Conservation (phyloP, 2,888 invertebrate genomes). For the Alitta virens region DNA sequence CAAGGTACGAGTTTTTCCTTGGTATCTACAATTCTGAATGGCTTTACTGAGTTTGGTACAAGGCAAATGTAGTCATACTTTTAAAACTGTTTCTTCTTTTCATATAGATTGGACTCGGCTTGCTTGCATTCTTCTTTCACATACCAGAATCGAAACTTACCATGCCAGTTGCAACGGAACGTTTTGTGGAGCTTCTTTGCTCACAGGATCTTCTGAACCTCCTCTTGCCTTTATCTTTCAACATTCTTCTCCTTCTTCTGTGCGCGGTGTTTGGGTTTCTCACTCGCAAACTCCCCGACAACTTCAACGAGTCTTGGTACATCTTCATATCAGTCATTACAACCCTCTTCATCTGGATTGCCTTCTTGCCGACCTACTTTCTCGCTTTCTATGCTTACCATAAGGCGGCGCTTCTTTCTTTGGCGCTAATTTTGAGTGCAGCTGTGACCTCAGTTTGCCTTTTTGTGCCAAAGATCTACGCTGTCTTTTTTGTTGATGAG, state of each 20-base stretch:
- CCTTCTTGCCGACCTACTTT: constrained; percentile 7
- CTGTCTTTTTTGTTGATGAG: not conserved
- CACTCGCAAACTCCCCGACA: constrained; percentile 11
- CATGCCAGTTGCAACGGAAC: not conserved
- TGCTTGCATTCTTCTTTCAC: not conserved
- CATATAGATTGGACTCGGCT: not conserved
- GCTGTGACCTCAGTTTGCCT: constrained; percentile 1
- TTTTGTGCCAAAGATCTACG: constrained; percentile 7
- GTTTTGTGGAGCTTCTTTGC: not conserved
- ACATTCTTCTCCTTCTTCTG: not conserved
- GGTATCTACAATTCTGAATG: no score
- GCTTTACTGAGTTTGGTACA: no score
- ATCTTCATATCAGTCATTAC: constrained; percentile 5
- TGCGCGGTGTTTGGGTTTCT: constrained; percentile 1
- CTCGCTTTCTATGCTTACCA: constrained; percentile 4
- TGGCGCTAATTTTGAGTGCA: constrained; percentile 1
- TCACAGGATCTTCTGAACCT: not conserved
- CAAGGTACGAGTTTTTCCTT: no score
- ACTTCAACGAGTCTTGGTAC: constrained; percentile 11
- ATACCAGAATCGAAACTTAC: not conserved
- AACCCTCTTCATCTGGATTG: constrained; percentile 10
- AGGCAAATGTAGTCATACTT: no score
- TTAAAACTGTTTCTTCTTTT: no score
- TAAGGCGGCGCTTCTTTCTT: not conserved
- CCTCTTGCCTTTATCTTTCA: not conserved